Percentiles rank a stretch among this genome's conserved stretches.
Evolutionary conservation across 2,797 vertebrate genomes (phyloP).

Genomic region (Poliocrania exsul): DNA sequence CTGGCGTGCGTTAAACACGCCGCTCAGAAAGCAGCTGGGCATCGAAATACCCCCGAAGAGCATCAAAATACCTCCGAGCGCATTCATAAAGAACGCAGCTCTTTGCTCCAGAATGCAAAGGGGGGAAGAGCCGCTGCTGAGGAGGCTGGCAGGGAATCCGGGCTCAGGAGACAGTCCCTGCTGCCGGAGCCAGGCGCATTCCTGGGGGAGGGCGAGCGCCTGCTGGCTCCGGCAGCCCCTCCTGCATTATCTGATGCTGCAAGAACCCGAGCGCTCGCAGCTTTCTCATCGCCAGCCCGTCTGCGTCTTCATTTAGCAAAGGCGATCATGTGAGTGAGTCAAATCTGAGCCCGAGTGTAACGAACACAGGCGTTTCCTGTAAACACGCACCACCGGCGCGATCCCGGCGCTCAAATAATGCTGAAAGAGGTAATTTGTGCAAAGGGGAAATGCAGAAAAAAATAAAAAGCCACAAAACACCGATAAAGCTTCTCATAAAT

Average conservation of each 20-base stretch:
- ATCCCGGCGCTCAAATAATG: background rate
- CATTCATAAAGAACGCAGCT: background rate
- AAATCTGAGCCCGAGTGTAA: slow-evolving; percentile 44
- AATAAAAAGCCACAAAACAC: background rate
- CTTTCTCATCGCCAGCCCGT: slow-evolving; percentile 16
- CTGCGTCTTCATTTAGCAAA: slow-evolving; percentile 47
- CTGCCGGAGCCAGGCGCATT: slow-evolving; percentile 22
- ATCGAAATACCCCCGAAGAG: background rate
- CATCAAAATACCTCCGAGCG: background rate
- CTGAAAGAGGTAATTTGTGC: background rate
- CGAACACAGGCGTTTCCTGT: slow-evolving; percentile 68
- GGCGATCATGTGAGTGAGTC: slow-evolving; percentile 44
- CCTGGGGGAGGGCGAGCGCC: background rate
- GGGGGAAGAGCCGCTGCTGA: background rate
- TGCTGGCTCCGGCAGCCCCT: background rate
- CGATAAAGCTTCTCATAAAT: background rate
- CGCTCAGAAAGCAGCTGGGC: background rate
- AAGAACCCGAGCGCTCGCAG: slow-evolving; percentile 29
- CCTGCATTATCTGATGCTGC: background rate
- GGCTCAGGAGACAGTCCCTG: slow-evolving; percentile 44
- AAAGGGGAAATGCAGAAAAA: background rate
- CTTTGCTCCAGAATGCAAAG: background rate
- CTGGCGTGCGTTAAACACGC: background rate
- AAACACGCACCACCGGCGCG: background rate
- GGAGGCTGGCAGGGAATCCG: slow-evolving; percentile 49